Evolutionary conservation across 2,113 vertebrate species (phyloP), one percentile per base, ranked within the genome.

Genomic region (Strix uralensis): DNA sequence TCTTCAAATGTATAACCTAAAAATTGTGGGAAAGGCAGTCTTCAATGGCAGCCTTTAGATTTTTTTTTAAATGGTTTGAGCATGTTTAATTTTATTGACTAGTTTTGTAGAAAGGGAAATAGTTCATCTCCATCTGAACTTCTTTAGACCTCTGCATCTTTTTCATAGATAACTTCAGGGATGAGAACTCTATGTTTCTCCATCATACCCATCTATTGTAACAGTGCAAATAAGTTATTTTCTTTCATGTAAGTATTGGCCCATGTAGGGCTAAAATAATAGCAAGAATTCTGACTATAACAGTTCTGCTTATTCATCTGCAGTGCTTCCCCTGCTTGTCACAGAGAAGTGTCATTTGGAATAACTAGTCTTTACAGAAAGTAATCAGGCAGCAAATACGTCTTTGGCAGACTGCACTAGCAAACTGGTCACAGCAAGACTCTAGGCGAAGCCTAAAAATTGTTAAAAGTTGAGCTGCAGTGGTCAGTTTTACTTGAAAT

Each of bases 171-270:
- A 40, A 71, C 29, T 5, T 63, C 62, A 92, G 52, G 29, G 21
- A 11, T 81, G 49, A 89, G 34, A 79, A 26, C 3, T 82, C 20
- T 70, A 0, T n/a, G 3, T 62, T 78, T 63, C 57, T 89, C 23
- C 71, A 2, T 71, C 3, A 0, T 59, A 4, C 30, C 19, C 1
- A 1, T 62, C 36, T 59, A 23, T 29, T 19, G 16, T 10, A 65
- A 16, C 40, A 65, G 15, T 58, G 8, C 29, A 67, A 51, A 54
- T 11, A 82, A 75, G 5, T 30, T 4, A 7, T 32, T 40, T 54
- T 38, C 23, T 61, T 86, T 38, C 29, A 30, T 40, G 0, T 19
- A 21, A 38, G 29, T n/a, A 26, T 79, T 77, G 67, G 8, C 21
- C 20, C 21, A 58, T 10, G 10, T 52, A 58, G 19, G n/a, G 26